These are phyloP conservation scores for Marronus borbonicus DNA, from an alignment of 2,888 invertebrate genomes.

Conservation along the genomic window DNA sequence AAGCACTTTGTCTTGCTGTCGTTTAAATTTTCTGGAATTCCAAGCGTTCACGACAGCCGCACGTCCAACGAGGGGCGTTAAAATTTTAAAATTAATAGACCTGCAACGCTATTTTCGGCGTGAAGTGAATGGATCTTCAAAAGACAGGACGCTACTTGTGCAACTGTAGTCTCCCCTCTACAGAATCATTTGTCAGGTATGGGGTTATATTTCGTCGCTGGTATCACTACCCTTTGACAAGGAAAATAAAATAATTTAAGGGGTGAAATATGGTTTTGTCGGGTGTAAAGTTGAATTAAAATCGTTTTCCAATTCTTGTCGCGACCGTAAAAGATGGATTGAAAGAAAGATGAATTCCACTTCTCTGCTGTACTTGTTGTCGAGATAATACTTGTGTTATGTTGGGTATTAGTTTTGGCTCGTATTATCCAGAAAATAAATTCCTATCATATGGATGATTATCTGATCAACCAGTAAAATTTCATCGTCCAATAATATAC, in stretches of 20 bases:
- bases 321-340: too few relatives aligned
- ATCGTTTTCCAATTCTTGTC: too few relatives aligned
- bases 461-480: too few relatives aligned
- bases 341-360: too few relatives aligned
- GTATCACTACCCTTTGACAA: conserved; percentile 31
- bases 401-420: too few relatives aligned
- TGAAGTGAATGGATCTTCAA: conserved; percentile 39
- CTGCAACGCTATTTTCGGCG: conserved; percentile 45
- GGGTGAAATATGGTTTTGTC: not conserved
- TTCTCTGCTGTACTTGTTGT: too few relatives aligned
- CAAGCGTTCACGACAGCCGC: conserved; percentile 54
- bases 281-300: too few relatives aligned
- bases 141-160: conserved; percentile 26
- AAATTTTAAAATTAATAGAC: conserved; percentile 52
- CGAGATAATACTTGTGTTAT: too few relatives aligned
- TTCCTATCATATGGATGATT: too few relatives aligned
- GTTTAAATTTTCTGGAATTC: conserved; percentile 52
- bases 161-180: not conserved
- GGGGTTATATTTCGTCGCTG: conserved; percentile 31
- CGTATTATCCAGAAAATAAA: too few relatives aligned
- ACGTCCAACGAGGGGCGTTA: conserved; percentile 56
- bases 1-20: conserved; percentile 49
- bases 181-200: conserved; percentile 39
- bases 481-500: too few relatives aligned
- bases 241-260: conserved; percentile 32